Percentiles rank a stretch among this genome's conserved stretches.
Conservation (phyloP, 2,888 invertebrate species). For the Baccha elongata region DNA sequence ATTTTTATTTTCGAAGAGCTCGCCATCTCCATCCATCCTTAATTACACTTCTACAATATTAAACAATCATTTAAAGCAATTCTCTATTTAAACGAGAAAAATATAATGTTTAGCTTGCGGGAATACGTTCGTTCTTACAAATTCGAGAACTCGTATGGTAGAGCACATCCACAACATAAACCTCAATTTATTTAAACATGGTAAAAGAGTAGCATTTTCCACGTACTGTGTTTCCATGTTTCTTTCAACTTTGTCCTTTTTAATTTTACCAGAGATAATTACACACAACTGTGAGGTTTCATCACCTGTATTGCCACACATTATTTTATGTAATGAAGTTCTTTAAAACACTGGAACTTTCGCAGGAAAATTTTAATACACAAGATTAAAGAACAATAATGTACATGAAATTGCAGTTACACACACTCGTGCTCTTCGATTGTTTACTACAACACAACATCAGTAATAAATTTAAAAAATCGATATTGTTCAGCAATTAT, state of each 20-base stretch:
- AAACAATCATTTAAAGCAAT: too few species aligned
- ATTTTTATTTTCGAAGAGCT: too few species aligned
- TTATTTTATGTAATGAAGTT: conserved; percentile 55
- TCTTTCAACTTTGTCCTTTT: background rate
- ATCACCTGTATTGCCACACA: conserved; percentile 38
- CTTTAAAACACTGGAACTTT: conserved; percentile 41
- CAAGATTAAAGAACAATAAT: conserved; percentile 65
- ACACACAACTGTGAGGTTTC: conserved; percentile 18
- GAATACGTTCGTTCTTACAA: background rate
- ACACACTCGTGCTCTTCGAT: background rate
- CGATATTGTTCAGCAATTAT: conserved; percentile 32
- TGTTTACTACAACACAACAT: conserved; percentile 11
- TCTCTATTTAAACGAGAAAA: background rate
- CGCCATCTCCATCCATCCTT: too few species aligned
- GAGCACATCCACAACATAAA: background rate
- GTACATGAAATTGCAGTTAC: conserved; percentile 10
- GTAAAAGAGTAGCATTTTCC: background rate
- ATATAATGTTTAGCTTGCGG: background rate
- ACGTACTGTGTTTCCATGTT: background rate
- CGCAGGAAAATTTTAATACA: conserved; percentile 40
- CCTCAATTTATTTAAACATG: background rate
- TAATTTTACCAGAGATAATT: conserved; percentile 33
- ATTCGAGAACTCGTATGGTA: background rate
- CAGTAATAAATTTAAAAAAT: conserved; percentile 68
- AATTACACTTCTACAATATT: too few species aligned